These are phyloP conservation scores for Lophochroa leadbeateri DNA, from an alignment of 2,113 vertebrate species.

Conservation along the genomic window DNA sequence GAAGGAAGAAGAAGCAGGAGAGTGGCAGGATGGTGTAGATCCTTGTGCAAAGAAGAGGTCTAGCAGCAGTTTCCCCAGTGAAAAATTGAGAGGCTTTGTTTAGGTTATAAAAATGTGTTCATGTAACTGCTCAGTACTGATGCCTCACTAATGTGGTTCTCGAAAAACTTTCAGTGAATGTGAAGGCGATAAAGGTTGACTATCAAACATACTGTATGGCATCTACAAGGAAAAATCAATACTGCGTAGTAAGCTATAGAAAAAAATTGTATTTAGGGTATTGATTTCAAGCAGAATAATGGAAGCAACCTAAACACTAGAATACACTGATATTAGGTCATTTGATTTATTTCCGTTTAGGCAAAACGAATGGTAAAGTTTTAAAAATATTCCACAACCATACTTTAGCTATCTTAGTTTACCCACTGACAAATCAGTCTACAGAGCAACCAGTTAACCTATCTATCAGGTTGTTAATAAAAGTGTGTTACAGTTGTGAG, in stretches of 20 bases:
- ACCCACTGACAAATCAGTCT: not conserved
- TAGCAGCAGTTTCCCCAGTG: no score
- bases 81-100: conserved; percentile 54
- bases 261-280: not conserved
- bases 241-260: not conserved
- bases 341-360: conserved; percentile 25
- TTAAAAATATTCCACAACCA: not conserved
- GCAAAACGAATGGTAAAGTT: not conserved
- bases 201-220: not conserved
- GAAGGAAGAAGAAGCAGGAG: no score
- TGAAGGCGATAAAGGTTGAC: not conserved
- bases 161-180: not conserved
- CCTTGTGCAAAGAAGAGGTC: no score
- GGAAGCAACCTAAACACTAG: not conserved
- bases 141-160: not conserved
- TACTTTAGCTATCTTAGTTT: conserved; percentile 7
- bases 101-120: conserved; percentile 60
- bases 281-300: not conserved
- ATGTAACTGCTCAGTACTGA: conserved; percentile 50
- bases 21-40: no score
- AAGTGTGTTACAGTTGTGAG: not conserved
- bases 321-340: not conserved
- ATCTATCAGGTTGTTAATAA: not conserved
- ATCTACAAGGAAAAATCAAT: not conserved
- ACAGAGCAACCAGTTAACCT: conserved; percentile 18